phyloP scores from a whole-genome alignment of 2,113 vertebrate genomes.

The Callospermophilus lateralis region DNA sequence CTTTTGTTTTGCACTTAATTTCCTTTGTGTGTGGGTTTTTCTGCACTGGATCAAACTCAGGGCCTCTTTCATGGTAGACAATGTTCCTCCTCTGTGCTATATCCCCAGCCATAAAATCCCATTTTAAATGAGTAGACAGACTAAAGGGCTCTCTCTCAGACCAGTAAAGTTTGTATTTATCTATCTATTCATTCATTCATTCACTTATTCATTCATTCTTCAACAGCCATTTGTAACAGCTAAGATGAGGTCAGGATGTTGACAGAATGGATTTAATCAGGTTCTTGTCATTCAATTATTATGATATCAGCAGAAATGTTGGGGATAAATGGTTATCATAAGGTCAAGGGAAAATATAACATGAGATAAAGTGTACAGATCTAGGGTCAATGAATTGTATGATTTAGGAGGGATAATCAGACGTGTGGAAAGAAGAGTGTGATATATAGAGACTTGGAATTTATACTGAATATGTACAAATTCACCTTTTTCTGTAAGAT shows the following conservation, averaged over 20 bases:
- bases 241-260: neutral
- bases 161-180: neutral
- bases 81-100: neutral
- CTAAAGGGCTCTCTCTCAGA: neutral
- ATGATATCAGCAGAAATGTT: neutral
- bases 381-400: neutral
- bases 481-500: neutral
- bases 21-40: neutral
- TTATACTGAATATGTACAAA: neutral
- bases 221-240: neutral
- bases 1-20: neutral
- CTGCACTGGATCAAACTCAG: neutral
- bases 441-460: neutral
- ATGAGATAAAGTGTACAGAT: neutral
- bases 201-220: too few relatives aligned
- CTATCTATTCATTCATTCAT: too few relatives aligned
- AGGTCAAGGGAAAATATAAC: neutral
- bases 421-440: neutral
- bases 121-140: neutral
- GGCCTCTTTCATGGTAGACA: too few relatives aligned
- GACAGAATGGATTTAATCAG: neutral
- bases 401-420: neutral
- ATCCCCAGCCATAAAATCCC: too few relatives aligned
- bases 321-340: neutral
- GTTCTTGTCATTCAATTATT: neutral